Evolutionary conservation across 2,888 invertebrate species (phyloP).

Genomic region (Trachelus tabidus): DNA sequence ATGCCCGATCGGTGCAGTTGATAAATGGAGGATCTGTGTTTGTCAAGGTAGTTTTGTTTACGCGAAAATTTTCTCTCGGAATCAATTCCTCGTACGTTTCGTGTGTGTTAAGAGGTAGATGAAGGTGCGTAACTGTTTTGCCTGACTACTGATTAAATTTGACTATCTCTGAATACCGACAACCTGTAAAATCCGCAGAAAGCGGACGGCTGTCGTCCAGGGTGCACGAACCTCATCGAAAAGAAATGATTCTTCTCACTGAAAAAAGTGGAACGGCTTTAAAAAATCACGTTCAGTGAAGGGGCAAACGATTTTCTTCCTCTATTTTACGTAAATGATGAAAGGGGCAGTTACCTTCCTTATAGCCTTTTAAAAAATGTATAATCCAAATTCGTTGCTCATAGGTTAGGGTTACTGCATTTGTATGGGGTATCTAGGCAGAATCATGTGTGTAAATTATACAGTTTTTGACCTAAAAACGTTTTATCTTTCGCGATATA

Average conservation of each 20-base stretch:
- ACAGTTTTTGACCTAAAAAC: not conserved
- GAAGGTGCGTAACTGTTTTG: slow-evolving; percentile 69
- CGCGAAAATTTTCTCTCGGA: slow-evolving; percentile 67
- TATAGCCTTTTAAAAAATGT: not conserved
- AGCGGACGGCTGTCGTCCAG: slow-evolving; percentile 19
- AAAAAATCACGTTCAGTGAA: slow-evolving; percentile 13
- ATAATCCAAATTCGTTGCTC: slow-evolving; percentile 23
- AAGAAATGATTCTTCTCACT: slow-evolving; percentile 28
- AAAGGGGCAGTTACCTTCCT: no score
- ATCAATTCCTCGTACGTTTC: slow-evolving; percentile 55
- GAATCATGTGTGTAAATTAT: not conserved
- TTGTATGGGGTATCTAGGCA: slow-evolving; percentile 5
- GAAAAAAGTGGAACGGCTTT: slow-evolving; percentile 26
- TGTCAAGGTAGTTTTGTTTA: slow-evolving; percentile 78
- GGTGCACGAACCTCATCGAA: slow-evolving; percentile 31
- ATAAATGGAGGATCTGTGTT: slow-evolving; percentile 77
- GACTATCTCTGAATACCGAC: slow-evolving; percentile 10
- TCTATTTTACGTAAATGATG: no score
- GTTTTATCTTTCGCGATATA: no score
- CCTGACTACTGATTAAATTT: slow-evolving; percentile 18
- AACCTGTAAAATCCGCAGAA: slow-evolving; percentile 7
- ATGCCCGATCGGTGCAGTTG: slow-evolving; percentile 70
- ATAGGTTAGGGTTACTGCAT: slow-evolving; percentile 38
- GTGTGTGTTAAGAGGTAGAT: slow-evolving; percentile 72
- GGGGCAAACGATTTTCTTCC: not conserved